These are phyloP conservation scores for Coracias cyanogaster DNA, from an alignment of 2,797 vertebrate species.

Conservation along the genomic window DNA sequence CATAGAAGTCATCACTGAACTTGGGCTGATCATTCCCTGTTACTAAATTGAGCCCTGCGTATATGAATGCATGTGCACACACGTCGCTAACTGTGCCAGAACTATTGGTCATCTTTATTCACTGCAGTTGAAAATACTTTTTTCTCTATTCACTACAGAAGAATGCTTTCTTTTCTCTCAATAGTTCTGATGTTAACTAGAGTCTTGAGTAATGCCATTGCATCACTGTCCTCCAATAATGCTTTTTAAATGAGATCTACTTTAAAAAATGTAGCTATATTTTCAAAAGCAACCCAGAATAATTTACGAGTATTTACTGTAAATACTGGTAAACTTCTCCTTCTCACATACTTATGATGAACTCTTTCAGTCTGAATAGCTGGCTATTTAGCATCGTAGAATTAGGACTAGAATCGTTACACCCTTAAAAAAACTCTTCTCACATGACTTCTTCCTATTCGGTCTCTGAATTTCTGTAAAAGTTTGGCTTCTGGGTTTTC, in stretches of 20 bases:
- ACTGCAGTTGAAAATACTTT: background rate
- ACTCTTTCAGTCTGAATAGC: background rate
- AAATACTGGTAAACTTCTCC: background rate
- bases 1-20: background rate
- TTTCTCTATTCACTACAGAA: background rate
- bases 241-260: background rate
- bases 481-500: background rate
- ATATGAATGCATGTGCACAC: background rate
- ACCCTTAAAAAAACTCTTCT: background rate
- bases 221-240: background rate
- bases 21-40: slow-evolving; percentile 6
- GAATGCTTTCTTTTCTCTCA: background rate
- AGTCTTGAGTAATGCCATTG: background rate
- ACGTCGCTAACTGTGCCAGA: background rate
- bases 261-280: background rate
- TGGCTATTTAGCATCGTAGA: background rate
- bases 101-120: background rate
- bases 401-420: background rate
- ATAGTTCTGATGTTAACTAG: background rate
- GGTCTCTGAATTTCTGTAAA: background rate
- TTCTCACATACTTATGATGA: background rate
- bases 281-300: background rate
- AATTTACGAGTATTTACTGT: background rate
- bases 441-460: background rate
- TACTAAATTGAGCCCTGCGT: background rate